A percentile compares a stretch with the other conserved stretches of the same genome.
These are phyloP conservation scores for Gonioctena quinquepunctata DNA, from an alignment of 1,140 invertebrate genomes.

Conservation along the genomic window DNA sequence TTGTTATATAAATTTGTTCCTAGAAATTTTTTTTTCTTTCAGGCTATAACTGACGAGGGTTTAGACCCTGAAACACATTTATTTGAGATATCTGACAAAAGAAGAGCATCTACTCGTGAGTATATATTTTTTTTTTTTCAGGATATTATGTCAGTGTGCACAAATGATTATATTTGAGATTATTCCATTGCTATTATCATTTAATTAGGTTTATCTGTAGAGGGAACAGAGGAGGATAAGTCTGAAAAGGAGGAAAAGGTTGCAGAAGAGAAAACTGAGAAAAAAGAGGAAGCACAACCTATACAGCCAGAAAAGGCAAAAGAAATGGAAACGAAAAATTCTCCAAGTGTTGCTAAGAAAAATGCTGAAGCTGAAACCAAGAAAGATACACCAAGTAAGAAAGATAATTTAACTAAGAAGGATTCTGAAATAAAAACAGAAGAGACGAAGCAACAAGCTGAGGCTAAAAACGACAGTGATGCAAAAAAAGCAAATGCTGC, in stretches of 20 bases:
- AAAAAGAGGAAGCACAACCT: slow-evolving; percentile 40
- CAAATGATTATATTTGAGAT: no score
- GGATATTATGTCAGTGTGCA: neutral
- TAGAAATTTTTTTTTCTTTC: slow-evolving; percentile 32
- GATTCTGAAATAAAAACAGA: slow-evolving; percentile 16
- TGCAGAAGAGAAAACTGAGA: slow-evolving; percentile 32
- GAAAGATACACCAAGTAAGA: neutral
- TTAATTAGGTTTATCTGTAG: neutral
- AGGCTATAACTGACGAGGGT: slow-evolving; percentile 83
- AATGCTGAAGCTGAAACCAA: slow-evolving; percentile 54
- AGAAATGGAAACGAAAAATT: slow-evolving; percentile 27
- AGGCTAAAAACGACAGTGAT: slow-evolving; percentile 34
- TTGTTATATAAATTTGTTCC: no score
- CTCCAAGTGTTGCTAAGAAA: slow-evolving; percentile 41
- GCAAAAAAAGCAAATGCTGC: neutral
- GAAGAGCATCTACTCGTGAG: slow-evolving; percentile 32
- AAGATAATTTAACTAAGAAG: neutral
- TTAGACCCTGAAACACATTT: slow-evolving; percentile 74
- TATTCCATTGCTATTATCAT: slow-evolving; percentile 7
- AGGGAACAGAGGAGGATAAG: slow-evolving; percentile 16
- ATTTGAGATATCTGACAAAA: slow-evolving; percentile 63
- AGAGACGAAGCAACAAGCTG: slow-evolving; percentile 53
- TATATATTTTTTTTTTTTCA: neutral
- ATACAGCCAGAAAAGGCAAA: slow-evolving; percentile 52
- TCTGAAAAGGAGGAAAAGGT: slow-evolving; percentile 2